These are phyloP conservation scores for Eupithecia subumbrata DNA, from an alignment of 2,888 invertebrate species.

Conservation along the genomic window DNA sequence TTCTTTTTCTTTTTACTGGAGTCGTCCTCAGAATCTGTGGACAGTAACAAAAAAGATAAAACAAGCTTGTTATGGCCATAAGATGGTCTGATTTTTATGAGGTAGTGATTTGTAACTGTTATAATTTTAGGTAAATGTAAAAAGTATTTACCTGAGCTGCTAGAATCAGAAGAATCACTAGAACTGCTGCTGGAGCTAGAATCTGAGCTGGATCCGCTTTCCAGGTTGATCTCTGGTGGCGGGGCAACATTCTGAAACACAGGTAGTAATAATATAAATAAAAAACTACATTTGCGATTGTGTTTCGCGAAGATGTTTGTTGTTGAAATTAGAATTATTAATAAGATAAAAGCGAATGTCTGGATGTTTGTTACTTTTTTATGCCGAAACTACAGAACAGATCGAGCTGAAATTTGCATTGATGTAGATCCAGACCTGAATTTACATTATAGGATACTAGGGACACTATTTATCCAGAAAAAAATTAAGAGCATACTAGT, in stretches of 20 bases:
- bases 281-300: background rate
- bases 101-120: background rate
- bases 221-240: slow-evolving; percentile 69
- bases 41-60: slow-evolving; percentile 22
- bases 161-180: slow-evolving; percentile 52
- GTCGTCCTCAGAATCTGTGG: slow-evolving; percentile 63
- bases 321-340: too few species aligned
- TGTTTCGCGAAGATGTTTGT: too few species aligned
- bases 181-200: slow-evolving; percentile 70
- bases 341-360: background rate
- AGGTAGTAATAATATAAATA: background rate
- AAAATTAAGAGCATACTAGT: background rate
- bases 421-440: background rate
- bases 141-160: slow-evolving; percentile 56
- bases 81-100: background rate
- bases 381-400: too few species aligned
- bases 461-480: background rate
- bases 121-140: background rate
- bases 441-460: background rate
- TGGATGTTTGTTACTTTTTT: background rate
- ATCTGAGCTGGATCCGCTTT: slow-evolving; percentile 68
- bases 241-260: slow-evolving; percentile 70
- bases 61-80: background rate
- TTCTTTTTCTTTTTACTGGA: slow-evolving; percentile 55
- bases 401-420: too few species aligned